Conservation (phyloP, 1,140 invertebrate species). For the Lordiphosa mommai region DNA sequence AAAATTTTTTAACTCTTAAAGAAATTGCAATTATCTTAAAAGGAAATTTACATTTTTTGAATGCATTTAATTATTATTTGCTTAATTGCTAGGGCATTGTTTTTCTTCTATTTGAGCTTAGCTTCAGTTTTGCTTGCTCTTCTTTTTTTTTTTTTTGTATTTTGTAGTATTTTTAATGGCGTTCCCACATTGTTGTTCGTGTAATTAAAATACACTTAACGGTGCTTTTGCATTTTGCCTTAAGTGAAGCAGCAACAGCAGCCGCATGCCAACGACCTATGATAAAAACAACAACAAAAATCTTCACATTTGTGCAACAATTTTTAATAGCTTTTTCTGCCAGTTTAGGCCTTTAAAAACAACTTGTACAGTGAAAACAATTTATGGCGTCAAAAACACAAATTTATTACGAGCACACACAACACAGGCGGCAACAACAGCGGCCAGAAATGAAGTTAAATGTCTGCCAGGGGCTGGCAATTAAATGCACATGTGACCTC, state of each 20-base stretch:
- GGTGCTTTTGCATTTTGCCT: slow-evolving; percentile 31
- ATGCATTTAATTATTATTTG: background rate
- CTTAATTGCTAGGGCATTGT: slow-evolving; percentile 30
- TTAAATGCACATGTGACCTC: slow-evolving; percentile 35
- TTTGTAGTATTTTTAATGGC: slow-evolving; percentile 22
- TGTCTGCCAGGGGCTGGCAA: slow-evolving; percentile 15
- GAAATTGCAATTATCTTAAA: no score
- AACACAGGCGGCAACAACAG: no score
- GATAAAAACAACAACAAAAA: background rate
- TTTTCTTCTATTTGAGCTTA: slow-evolving; percentile 36
- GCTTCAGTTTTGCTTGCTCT: slow-evolving; percentile 28
- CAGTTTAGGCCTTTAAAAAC: no score
- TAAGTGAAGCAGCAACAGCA: slow-evolving; percentile 11
- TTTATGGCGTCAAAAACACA: slow-evolving; percentile 7
- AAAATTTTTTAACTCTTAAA: no score
- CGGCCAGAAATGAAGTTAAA: slow-evolving; percentile 14
- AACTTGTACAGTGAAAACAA: slow-evolving; percentile 18
- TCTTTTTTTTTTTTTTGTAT: slow-evolving; percentile 7
- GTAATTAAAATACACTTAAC: slow-evolving; percentile 60
- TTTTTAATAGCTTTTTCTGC: no score
- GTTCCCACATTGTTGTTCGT: slow-evolving; percentile 31
- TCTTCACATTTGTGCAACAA: slow-evolving; percentile 4
- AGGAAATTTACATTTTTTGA: no score
- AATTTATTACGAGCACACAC: no score
- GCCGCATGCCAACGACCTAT: slow-evolving; percentile 37